phyloP scores from a whole-genome alignment of 2,113 vertebrate species.

The Regulus satrapa region DNA sequence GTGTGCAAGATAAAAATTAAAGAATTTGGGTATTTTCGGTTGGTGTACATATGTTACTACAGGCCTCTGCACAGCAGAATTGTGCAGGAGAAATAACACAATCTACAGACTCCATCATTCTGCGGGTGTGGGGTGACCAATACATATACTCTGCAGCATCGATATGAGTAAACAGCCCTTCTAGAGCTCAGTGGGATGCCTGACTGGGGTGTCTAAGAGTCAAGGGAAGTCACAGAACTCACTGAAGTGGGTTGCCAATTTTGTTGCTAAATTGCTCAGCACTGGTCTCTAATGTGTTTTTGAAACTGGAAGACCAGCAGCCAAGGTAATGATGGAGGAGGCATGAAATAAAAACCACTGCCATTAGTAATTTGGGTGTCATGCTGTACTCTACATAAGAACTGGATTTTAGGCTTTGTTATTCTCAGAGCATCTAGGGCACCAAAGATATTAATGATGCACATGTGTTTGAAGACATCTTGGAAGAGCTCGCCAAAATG shows the following conservation, averaged over 20 bases:
- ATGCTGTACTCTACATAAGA: background rate
- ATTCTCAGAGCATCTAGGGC: background rate
- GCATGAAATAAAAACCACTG: background rate
- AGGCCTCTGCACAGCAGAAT: background rate
- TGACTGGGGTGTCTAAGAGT: background rate
- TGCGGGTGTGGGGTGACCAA: background rate
- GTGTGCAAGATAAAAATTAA: background rate
- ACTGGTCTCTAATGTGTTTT: background rate
- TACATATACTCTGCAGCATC: background rate
- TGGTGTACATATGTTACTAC: background rate
- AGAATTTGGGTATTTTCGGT: background rate
- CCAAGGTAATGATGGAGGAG: background rate
- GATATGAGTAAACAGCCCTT: background rate
- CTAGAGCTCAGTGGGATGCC: background rate
- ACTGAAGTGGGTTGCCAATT: background rate
- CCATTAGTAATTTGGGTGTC: background rate
- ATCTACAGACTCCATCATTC: background rate
- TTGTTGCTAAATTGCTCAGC: background rate
- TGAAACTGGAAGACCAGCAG: background rate
- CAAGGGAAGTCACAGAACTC: background rate
- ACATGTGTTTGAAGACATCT: background rate
- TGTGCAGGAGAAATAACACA: background rate
- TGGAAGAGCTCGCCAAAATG: background rate
- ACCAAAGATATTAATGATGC: background rate
- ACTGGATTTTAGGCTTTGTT: background rate